Evolutionary conservation across 2,888 invertebrate genomes (phyloP).

Genomic region (Nyleta sp.): DNA sequence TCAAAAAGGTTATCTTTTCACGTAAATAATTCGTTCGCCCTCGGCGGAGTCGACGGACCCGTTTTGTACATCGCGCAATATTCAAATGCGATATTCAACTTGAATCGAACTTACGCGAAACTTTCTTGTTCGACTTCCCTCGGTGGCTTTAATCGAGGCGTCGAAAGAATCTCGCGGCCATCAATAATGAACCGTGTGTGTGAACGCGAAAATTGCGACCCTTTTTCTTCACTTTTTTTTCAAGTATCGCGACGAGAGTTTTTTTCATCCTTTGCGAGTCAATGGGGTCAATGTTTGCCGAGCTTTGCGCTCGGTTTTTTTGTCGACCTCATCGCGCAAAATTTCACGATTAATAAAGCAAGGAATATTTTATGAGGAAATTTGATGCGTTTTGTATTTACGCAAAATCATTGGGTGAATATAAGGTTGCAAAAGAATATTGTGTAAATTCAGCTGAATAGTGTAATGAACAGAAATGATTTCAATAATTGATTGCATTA

Average conservation of each 20-base stretch:
- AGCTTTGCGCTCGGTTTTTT: slow-evolving; percentile 8
- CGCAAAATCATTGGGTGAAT: no score
- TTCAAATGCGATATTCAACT: slow-evolving; percentile 44
- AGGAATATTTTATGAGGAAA: not conserved
- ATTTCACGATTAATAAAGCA: slow-evolving; percentile 13
- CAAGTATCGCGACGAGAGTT: not conserved
- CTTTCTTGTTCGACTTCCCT: slow-evolving; percentile 24
- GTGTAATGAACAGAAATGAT: no score
- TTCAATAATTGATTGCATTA: no score
- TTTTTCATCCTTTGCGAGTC: slow-evolving; percentile 18
- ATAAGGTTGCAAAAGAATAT: no score
- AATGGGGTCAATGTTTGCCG: slow-evolving; percentile 20
- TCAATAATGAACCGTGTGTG: slow-evolving; percentile 76
- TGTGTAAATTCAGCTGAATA: no score
- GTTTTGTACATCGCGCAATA: slow-evolving; percentile 24
- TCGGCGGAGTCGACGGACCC: not conserved
- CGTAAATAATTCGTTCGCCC: slow-evolving; percentile 40
- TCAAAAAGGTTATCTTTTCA: slow-evolving; percentile 54
- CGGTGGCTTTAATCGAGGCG: slow-evolving; percentile 19
- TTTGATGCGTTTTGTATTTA: no score
- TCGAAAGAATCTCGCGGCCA: slow-evolving; percentile 49
- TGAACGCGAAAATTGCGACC: slow-evolving; percentile 76
- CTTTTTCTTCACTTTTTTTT: slow-evolving; percentile 55
- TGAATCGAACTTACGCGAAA: slow-evolving; percentile 23
- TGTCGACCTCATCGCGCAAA: slow-evolving; percentile 1